A percentile compares a stretch with the other conserved stretches of the same genome.
phyloP scores from a whole-genome alignment of 1,140 invertebrate genomes.

The Gryllus bimaculatus region DNA sequence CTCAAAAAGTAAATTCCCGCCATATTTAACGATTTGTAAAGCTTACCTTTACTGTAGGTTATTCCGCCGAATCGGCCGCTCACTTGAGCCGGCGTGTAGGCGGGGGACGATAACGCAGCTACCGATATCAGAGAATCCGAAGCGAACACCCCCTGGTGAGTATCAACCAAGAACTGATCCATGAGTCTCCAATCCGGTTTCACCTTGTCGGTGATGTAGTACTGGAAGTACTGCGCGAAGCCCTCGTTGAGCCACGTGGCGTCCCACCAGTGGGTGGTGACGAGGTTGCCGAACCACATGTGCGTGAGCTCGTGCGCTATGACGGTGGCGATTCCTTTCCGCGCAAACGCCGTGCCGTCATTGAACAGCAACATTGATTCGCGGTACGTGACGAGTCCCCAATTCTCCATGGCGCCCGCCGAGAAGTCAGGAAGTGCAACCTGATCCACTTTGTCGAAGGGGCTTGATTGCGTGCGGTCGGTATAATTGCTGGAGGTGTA shows the following conservation, averaged over 20 bases:
- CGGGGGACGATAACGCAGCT: conserved; percentile 31
- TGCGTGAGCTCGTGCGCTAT: conserved; percentile 45
- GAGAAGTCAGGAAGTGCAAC: conserved; percentile 62
- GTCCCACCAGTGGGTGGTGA: conserved; percentile 35
- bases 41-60: conserved; percentile 58
- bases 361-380: conserved; percentile 18
- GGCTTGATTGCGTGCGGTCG: neutral
- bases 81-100: conserved; percentile 42
- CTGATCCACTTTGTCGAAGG: conserved; percentile 42
- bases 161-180: conserved; percentile 58
- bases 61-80: conserved; percentile 55
- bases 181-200: conserved; percentile 44
- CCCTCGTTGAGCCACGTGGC: conserved; percentile 49
- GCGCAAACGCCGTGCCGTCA: conserved; percentile 29
- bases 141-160: conserved; percentile 34
- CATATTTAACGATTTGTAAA: too few relatives aligned
- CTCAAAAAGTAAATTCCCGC: too few relatives aligned
- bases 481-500: neutral
- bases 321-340: conserved; percentile 35
- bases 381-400: conserved; percentile 32
- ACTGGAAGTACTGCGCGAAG: conserved; percentile 40
- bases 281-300: conserved; percentile 41
- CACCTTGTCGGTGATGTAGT: conserved; percentile 32
- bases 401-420: conserved; percentile 57
- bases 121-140: conserved; percentile 26